Base-by-base conservation (phyloP, 1,140 invertebrate genomes). In the Eueides isabella region DNA sequence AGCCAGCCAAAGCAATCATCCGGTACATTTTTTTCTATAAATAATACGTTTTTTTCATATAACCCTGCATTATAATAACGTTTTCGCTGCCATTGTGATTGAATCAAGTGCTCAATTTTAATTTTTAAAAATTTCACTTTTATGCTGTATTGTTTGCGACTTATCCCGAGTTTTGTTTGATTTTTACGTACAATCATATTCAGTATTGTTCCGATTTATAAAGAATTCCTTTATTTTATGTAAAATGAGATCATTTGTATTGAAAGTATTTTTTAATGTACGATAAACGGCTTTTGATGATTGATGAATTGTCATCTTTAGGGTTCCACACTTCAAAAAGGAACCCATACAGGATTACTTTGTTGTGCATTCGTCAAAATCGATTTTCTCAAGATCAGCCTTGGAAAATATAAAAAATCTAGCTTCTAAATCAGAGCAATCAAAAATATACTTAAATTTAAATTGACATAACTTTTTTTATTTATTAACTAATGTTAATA, bases 91-190 rank as follows among this genome's bases (percentile, higher is more conserved):
- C 5, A 67, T 67, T 48, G 65, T 67, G 28, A 48, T 29, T 28
- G 38, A 48, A 44, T 67, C 35, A 48, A 16, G 14, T n/a, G 65
- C 23, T 35, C 63, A 48, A 67, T 26, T 67, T 67, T 19, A 19
- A 44, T 9, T 67, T 44, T 30, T 9, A 29, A 29, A 44, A 44
- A 19, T 30, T 30, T 19, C 41, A 44, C 41, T 44, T 44, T 41
- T 44, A 19, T 70, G 19, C 5, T 23, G 55, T n/a, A 62, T 70
- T 70, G 67, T 70, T 70, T 16, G 19, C 14, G 67, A 61, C 23
- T 35, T 62, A 70, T 62, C 31, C 14, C 11, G 28, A 29, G 26
- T 70, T 70, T 70, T 35, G 41, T 44, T 44, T 44, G 41, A 64
- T 64, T 70, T 68, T 68, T 44, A 29, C 44, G 38, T 38, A 62